These are phyloP conservation scores for Lepidochrysops patricia DNA, from an alignment of 2,888 invertebrate genomes.

Conservation along the genomic window DNA sequence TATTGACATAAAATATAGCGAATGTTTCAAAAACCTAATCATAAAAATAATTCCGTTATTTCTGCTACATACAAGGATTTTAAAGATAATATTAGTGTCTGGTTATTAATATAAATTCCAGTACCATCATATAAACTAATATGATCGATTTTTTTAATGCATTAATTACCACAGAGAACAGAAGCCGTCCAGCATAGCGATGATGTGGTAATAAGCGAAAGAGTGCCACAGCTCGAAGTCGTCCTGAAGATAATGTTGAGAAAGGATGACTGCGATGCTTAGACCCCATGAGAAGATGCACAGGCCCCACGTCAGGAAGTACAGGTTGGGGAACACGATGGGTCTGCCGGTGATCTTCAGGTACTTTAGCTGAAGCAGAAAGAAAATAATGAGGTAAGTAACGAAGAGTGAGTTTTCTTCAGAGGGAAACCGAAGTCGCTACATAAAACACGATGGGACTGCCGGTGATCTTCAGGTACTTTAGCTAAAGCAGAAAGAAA, in stretches of 20 bases:
- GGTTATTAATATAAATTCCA: not conserved
- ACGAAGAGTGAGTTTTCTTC: not conserved
- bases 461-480: constrained; percentile 76
- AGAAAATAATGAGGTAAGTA: not conserved
- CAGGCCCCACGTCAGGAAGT: constrained; percentile 76
- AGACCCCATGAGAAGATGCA: constrained; percentile 80
- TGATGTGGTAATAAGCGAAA: constrained; percentile 81
- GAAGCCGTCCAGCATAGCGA: constrained; percentile 83
- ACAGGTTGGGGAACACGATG: constrained; percentile 78
- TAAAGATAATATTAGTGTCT: too few relatives aligned
- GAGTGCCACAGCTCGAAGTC: constrained; percentile 83
- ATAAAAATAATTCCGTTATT: too few relatives aligned
- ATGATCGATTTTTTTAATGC: not conserved
- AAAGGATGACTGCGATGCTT: constrained; percentile 78
- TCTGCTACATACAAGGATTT: too few relatives aligned
- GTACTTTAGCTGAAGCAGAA: constrained; percentile 71
- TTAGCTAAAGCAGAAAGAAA: constrained; percentile 57
- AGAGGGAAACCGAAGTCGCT: too few relatives aligned
- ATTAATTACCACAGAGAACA: constrained; percentile 78
- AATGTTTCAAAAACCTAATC: too few relatives aligned
- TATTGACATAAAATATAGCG: too few relatives aligned
- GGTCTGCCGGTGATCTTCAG: constrained; percentile 76
- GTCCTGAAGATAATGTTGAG: constrained; percentile 81
- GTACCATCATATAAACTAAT: not conserved
- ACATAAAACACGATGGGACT: constrained; percentile 79